A percentile compares a stretch with the other conserved stretches of the same genome.
Evolutionary conservation across 2,797 vertebrate species (phyloP).

Genomic region (Pampus argenteus): DNA sequence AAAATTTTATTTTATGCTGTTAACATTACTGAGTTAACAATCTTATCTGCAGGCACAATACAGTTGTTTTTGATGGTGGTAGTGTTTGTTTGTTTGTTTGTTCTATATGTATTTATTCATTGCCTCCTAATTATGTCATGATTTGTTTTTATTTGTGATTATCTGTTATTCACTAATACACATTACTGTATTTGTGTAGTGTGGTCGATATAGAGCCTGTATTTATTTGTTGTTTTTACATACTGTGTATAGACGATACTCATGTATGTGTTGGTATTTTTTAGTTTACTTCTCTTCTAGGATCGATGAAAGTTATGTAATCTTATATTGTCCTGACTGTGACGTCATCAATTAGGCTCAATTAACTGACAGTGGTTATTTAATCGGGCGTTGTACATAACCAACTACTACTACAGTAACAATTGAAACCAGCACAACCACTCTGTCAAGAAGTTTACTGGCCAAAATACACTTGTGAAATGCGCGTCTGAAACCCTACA

Average conservation of each 20-base stretch:
- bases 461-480: conserved; percentile 58
- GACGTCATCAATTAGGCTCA: conserved; percentile 4
- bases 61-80: not conserved
- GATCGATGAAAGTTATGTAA: not conserved
- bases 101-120: not conserved
- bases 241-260: not conserved
- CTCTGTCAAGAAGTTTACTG: conserved; percentile 48
- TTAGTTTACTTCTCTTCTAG: not conserved
- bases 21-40: no score
- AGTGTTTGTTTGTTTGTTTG: not conserved
- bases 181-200: not conserved
- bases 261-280: not conserved
- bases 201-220: not conserved
- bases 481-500: conserved; percentile 65
- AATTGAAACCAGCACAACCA: conserved; percentile 41
- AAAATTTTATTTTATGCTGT: not conserved
- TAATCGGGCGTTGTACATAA: conserved; percentile 6
- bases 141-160: not conserved
- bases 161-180: not conserved
- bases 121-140: not conserved
- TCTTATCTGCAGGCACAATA: not conserved
- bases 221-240: not conserved
- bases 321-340: not conserved
- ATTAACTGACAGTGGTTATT: conserved; percentile 23
- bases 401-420: not conserved